Percentiles rank a stretch among this genome's conserved stretches.
phyloP scores from a whole-genome alignment of 1,140 invertebrate genomes.

The Aporrectodea caliginosa region DNA sequence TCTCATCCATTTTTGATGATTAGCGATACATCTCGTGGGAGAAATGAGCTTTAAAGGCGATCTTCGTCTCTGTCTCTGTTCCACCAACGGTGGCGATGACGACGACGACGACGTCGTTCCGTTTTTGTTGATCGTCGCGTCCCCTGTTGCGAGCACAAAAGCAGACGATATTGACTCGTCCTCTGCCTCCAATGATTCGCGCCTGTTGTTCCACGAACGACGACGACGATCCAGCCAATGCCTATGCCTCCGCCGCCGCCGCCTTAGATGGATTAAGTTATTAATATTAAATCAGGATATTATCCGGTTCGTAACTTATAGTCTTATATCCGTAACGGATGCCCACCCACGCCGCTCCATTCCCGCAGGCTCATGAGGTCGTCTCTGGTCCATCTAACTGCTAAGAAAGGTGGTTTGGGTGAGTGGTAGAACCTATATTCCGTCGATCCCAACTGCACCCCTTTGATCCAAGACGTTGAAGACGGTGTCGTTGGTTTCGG shows the following conservation, averaged over 20 bases:
- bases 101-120: not conserved
- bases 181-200: not conserved
- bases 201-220: not conserved
- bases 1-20: slow-evolving; percentile 3
- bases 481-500: no score
- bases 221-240: no score
- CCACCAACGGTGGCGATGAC: no score
- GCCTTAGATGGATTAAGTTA: slow-evolving; percentile 1
- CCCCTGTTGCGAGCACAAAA: not conserved
- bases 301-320: not conserved
- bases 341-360: no score
- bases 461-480: no score
- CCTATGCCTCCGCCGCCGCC: not conserved
- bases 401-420: not conserved
- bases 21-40: not conserved
- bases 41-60: not conserved
- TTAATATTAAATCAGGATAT: not conserved
- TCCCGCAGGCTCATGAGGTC: not conserved
- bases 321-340: not conserved
- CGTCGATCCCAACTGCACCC: no score
- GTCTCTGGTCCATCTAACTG: not conserved
- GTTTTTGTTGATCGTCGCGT: not conserved
- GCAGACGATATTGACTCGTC: not conserved
- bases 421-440: no score
- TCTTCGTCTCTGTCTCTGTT: not conserved